phyloP scores from a whole-genome alignment of 2,113 vertebrate genomes.

The Scophthalmus maximus region DNA sequence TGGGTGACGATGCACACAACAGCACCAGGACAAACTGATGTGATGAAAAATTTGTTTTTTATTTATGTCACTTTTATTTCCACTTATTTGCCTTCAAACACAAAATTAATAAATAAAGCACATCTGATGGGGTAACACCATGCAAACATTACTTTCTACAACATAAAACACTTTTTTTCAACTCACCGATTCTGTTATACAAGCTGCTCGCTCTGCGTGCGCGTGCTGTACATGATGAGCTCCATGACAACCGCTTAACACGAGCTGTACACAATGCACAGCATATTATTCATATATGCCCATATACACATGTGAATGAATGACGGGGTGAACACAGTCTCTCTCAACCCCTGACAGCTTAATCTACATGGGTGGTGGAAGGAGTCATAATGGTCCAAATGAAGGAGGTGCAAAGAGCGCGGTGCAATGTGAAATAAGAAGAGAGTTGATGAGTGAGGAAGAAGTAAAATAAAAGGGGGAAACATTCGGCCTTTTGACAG shows the following conservation, averaged over 20 bases:
- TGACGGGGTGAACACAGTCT: background rate
- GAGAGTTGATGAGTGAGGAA: background rate
- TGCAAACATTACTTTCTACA: conserved; percentile 82
- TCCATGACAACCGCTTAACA: conserved; percentile 33
- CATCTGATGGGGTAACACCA: conserved; percentile 81
- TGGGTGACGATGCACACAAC: background rate
- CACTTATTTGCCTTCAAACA: conserved; percentile 63
- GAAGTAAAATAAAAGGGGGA: conserved; percentile 3
- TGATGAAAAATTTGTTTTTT: conserved; percentile 52
- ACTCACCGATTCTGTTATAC: conserved; percentile 54
- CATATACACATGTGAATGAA: conserved; percentile 52
- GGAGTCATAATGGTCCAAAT: conserved; percentile 5
- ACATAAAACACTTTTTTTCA: conserved; percentile 63
- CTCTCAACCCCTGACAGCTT: background rate
- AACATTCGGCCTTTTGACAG: conserved; percentile 2
- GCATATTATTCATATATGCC: conserved; percentile 38
- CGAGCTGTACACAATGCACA: conserved; percentile 59
- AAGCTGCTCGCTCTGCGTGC: conserved; percentile 39
- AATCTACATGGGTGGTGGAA: conserved; percentile 2
- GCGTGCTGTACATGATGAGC: conserved; percentile 51
- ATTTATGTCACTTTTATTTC: conserved; percentile 76
- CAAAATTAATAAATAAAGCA: conserved; percentile 90
- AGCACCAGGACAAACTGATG: background rate
- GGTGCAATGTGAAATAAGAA: background rate
- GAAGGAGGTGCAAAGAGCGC: background rate